Conservation (phyloP, 2,888 invertebrate species). For the Noctuana brunneofusca region DNA sequence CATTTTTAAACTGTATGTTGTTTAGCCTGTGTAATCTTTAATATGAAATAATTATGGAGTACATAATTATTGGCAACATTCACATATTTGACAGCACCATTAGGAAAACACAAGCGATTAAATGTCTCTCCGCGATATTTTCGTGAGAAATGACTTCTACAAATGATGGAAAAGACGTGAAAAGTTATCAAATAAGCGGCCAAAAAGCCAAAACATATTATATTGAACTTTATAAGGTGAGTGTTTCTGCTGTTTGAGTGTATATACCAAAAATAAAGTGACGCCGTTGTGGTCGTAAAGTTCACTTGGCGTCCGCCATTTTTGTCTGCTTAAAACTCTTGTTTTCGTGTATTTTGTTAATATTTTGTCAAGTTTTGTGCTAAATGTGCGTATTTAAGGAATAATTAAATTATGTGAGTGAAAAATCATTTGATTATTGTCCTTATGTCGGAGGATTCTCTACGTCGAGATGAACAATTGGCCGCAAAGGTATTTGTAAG, state of each 20-base stretch:
- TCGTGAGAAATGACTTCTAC: constrained; percentile 83
- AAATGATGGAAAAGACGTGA: constrained; percentile 82
- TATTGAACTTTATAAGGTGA: constrained; percentile 80
- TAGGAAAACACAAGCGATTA: constrained; percentile 82
- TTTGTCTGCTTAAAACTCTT: constrained; percentile 74
- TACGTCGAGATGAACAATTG: constrained; percentile 14
- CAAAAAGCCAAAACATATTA: constrained; percentile 77
- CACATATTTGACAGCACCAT: constrained; percentile 75
- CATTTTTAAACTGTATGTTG: no score
- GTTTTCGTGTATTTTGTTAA: constrained; percentile 66
- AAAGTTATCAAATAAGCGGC: constrained; percentile 75
- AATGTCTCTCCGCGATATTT: constrained; percentile 83
- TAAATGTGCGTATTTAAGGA: constrained; percentile 18
- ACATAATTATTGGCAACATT: constrained; percentile 66
- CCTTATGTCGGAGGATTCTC: constrained; percentile 10
- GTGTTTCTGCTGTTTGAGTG: constrained; percentile 55
- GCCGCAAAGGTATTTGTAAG: constrained; percentile 20
- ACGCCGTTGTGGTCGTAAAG: constrained; percentile 75
- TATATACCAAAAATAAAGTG: constrained; percentile 51
- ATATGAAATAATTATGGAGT: no score
- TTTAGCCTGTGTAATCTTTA: no score
- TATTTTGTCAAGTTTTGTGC: constrained; percentile 34
- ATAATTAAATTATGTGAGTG: constrained; percentile 14
- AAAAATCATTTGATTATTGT: background rate
- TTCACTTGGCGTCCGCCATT: constrained; percentile 78